These are phyloP conservation scores for Lepilemur ruficaudatus DNA, from an alignment of 2,797 vertebrate genomes.

Conservation along the genomic window DNA sequence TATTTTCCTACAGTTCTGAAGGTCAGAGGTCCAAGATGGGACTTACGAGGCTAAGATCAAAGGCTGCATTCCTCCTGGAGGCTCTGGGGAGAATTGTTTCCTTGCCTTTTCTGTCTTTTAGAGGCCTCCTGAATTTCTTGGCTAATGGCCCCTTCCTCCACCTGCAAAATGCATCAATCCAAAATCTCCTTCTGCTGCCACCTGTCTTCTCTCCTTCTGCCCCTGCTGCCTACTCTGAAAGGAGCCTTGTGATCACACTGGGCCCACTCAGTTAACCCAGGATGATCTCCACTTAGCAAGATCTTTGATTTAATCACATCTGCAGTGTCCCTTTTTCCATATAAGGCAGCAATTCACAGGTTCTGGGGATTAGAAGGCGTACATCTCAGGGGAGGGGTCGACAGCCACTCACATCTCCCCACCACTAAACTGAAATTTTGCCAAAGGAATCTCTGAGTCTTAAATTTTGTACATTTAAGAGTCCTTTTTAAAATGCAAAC, in stretches of 20 bases:
- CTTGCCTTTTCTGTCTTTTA: not conserved
- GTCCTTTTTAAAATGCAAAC: not conserved
- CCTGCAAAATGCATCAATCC: not conserved
- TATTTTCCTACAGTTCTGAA: conserved; percentile 1
- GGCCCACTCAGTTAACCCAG: not conserved
- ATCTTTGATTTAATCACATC: not conserved
- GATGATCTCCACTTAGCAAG: not conserved
- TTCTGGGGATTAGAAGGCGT: not conserved
- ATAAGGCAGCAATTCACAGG: not conserved
- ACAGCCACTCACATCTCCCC: not conserved
- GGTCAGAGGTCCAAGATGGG: not conserved
- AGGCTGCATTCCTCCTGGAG: not conserved
- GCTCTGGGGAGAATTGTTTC: not conserved
- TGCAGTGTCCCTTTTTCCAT: not conserved
- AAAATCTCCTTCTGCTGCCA: not conserved
- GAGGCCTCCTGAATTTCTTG: not conserved
- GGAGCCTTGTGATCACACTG: not conserved
- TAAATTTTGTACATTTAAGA: not conserved
- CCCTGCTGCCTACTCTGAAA: not conserved
- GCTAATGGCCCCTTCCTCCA: not conserved
- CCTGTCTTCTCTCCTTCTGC: not conserved
- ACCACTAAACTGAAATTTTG: not conserved
- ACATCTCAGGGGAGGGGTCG: no score
- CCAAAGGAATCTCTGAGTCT: not conserved
- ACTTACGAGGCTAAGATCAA: not conserved